These are phyloP conservation scores for Rhinoptilus africanus DNA, from an alignment of 2,113 vertebrate species.

Conservation along the genomic window DNA sequence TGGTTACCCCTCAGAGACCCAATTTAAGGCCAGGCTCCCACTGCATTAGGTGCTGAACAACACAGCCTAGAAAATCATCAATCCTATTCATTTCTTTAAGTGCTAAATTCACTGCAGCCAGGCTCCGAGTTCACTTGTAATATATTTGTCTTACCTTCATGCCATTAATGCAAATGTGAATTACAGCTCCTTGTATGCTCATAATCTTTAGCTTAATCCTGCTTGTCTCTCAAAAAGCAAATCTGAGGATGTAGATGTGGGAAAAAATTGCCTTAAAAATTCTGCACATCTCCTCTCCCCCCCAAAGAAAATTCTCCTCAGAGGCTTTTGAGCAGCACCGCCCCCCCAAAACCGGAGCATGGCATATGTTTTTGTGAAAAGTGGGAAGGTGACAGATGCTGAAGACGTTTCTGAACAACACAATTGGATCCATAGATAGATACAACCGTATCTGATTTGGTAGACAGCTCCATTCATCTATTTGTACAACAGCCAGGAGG, in stretches of 20 bases:
- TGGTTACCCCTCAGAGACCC: not conserved
- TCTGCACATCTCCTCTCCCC: too few species aligned
- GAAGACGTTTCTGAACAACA: not conserved
- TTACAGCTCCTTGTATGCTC: not conserved
- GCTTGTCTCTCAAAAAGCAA: not conserved
- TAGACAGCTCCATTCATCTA: slow-evolving; percentile 55
- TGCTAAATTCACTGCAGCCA: not conserved
- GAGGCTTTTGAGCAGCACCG: not conserved
- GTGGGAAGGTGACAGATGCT: slow-evolving; percentile 35
- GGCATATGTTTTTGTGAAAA: not conserved
- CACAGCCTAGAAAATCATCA: not conserved
- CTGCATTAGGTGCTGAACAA: not conserved
- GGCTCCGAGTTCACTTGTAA: not conserved
- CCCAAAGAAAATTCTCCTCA: not conserved
- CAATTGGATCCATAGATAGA: not conserved
- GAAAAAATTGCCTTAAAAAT: not conserved
- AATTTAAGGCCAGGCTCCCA: not conserved
- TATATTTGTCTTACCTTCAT: not conserved
- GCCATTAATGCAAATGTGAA: not conserved
- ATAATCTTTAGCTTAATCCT: not conserved
- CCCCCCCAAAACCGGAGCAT: not conserved
- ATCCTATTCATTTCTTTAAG: not conserved
- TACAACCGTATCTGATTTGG: slow-evolving; percentile 40
- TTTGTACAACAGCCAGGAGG: slow-evolving; percentile 41
- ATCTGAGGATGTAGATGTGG: not conserved